Conservation (phyloP, 2,113 vertebrate genomes). For the Tringa solitaria region DNA sequence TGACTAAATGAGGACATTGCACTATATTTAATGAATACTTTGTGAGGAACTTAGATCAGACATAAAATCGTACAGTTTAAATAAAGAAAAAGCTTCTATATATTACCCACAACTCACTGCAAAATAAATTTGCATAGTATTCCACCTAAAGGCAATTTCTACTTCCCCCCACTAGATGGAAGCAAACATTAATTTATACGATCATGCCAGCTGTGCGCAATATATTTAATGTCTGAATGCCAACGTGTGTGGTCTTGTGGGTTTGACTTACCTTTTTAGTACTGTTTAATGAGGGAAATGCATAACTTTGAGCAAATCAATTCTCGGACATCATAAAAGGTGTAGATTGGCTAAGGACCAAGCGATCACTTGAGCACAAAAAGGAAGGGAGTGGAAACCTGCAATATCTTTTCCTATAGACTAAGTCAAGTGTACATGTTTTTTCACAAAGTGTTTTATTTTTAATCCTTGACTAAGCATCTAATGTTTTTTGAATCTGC, state of each 20-base stretch:
- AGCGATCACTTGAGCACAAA: background rate
- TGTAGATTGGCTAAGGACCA: background rate
- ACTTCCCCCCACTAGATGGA: slow-evolving; percentile 66
- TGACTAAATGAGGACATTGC: background rate
- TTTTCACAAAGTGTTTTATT: background rate
- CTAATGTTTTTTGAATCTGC: background rate
- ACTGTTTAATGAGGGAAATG: slow-evolving; percentile 29
- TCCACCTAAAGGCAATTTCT: background rate
- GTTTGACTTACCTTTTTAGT: slow-evolving; percentile 1
- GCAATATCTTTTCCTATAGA: background rate
- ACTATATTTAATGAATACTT: accelerated
- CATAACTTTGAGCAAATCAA: slow-evolving; percentile 3
- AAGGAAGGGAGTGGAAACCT: background rate
- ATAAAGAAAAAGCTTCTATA: background rate
- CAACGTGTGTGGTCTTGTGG: slow-evolving; percentile 61
- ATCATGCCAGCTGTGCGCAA: background rate
- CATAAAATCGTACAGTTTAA: background rate
- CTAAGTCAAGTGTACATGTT: background rate
- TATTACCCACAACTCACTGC: background rate
- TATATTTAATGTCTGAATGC: background rate
- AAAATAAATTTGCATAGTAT: background rate
- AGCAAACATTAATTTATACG: slow-evolving; percentile 60
- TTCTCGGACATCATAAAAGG: slow-evolving; percentile 29
- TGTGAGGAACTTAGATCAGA: background rate
- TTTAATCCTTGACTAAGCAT: background rate